Evolutionary conservation across 2,888 invertebrate species (phyloP).

Genomic region (Philaethria dido): DNA sequence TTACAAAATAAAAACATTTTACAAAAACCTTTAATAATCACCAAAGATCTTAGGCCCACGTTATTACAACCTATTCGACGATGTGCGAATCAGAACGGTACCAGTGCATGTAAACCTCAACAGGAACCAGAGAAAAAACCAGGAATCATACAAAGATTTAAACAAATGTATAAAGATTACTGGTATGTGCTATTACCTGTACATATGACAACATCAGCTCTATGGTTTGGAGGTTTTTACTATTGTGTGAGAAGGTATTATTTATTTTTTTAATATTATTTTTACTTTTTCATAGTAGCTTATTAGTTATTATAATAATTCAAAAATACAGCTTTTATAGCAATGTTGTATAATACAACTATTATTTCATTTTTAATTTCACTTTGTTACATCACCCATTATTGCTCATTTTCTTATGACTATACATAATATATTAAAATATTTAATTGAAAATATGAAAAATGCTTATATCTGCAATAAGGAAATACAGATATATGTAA

Average conservation of each 20-base stretch:
- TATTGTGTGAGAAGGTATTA: constrained; percentile 92
- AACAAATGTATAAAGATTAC: constrained; percentile 96
- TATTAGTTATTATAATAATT: neutral
- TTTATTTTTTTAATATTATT: neutral
- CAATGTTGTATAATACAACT: neutral
- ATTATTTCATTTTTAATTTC: constrained; percentile 4
- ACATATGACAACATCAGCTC: constrained; percentile 92
- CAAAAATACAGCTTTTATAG: neutral
- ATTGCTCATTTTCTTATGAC: neutral
- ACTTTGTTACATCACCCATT: neutral
- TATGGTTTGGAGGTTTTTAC: constrained; percentile 96
- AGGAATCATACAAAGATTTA: constrained; percentile 91
- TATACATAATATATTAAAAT: neutral
- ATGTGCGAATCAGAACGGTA: constrained; percentile 52
- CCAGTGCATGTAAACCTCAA: constrained; percentile 46
- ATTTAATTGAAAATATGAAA: neutral
- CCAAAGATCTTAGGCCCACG: constrained; percentile 49
- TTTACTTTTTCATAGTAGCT: neutral
- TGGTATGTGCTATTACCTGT: constrained; percentile 98
- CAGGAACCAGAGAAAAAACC: constrained; percentile 68
- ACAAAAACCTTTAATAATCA: constrained; percentile 47
- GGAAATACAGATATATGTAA: no score
- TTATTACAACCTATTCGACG: constrained; percentile 49
- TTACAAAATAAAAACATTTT: constrained; percentile 56
- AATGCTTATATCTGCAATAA: no score